Evolutionary conservation across 2,888 invertebrate genomes (phyloP).

Genomic region (Clitarchus hookeri): DNA sequence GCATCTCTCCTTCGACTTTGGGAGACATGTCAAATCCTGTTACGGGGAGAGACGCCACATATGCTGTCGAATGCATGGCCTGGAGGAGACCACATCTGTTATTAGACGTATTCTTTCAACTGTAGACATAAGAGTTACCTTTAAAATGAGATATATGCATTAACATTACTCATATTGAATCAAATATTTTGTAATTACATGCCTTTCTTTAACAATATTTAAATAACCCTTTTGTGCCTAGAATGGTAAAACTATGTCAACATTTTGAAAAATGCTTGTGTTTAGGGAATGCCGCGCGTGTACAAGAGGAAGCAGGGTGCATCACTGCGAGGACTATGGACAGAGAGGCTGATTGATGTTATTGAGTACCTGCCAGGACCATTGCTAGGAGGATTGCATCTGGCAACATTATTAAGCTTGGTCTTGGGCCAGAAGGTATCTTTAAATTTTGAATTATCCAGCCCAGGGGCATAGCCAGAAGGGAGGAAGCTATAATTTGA

Average conservation of each 20-base stretch:
- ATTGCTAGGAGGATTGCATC: neutral
- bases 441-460: neutral
- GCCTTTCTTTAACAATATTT: no score
- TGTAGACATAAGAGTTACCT: no score
- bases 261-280: neutral
- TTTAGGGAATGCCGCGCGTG: neutral
- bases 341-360: neutral
- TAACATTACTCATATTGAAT: no score
- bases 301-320: neutral
- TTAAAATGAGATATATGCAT: no score
- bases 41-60: slow-evolving; percentile 7
- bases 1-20: neutral
- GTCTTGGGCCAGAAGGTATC: slow-evolving; percentile 1
- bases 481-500: no score
- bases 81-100: no score
- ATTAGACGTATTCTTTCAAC: no score
- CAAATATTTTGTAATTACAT: neutral
- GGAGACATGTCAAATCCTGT: neutral
- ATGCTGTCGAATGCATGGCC: no score
- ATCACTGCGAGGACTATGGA: neutral
- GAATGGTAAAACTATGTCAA: neutral
- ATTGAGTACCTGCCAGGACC: slow-evolving; percentile 21
- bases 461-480: no score
- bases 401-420: neutral
- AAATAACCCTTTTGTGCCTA: no score